These are phyloP conservation scores for Myotis pilosus DNA, from an alignment of 2,797 vertebrate genomes.

Conservation along the genomic window DNA sequence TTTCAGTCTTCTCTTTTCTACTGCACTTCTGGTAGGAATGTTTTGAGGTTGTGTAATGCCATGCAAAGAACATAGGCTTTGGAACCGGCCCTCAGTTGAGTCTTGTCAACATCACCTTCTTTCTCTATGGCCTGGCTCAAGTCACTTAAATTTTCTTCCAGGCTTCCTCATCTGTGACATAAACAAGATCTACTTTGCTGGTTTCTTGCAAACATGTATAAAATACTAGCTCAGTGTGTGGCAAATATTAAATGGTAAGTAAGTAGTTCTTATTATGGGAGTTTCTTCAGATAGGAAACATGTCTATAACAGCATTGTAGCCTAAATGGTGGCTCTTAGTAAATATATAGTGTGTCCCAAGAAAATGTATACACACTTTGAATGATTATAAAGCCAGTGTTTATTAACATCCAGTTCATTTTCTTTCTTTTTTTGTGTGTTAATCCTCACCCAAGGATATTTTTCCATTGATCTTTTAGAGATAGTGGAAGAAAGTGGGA, in stretches of 20 bases:
- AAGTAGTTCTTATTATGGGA: conserved; percentile 19
- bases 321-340: conserved; percentile 2
- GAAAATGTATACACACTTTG: background rate
- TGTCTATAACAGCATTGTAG: background rate
- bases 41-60: background rate
- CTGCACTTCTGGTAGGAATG: background rate
- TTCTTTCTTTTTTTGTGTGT: no score
- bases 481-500: no score
- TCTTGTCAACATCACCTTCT: background rate
- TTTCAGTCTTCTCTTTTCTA: conserved; percentile 1
- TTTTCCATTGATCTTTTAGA: no score
- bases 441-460: no score
- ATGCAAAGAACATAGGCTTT: background rate
- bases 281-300: conserved; percentile 11
- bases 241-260: conserved; percentile 34
- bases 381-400: background rate
- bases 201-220: conserved; percentile 17
- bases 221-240: background rate
- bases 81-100: background rate
- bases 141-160: background rate
- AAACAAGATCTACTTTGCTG: background rate
- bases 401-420: background rate
- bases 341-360: background rate
- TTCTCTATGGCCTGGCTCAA: background rate
- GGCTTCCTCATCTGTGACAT: background rate